Evolutionary conservation across 2,113 vertebrate species (phyloP), one percentile per base, ranked within the genome.

Genomic region (Oncorhynchus kisutch): DNA sequence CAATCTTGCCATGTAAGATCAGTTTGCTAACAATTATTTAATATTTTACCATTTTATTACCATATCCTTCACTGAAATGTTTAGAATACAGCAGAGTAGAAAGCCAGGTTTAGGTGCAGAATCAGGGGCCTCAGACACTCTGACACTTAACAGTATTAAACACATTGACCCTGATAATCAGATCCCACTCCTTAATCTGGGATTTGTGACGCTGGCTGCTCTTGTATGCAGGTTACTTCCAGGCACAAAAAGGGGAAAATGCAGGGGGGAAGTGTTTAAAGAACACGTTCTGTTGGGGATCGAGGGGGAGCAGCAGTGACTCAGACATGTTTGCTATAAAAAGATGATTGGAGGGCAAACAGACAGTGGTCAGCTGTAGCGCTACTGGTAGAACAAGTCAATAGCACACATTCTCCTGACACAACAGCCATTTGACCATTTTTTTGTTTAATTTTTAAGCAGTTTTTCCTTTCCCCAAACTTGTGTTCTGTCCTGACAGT

Each of bases 161-260:
- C 39, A 72, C 48, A 54, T 51, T 45, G 25, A 60, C 39, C 48
- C 64, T 67, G 62, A 69, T 73, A 22, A 59, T 24, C 70, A 67
- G 25, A 54, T 51, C 62, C 34, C 67, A 12, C 7, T 13, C 34
- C 48, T 54, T 76, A 77, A 81, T 77, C 67, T 67, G 60, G 80
- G 54, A 20, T 78, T 66, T 51, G 45, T 7, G 20, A 25, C 22
- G 45, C 24, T 73, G 71, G 64, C 66, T 0, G 34, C 24, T 73
- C 18, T 68, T 34, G 59, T 39, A 39, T 34, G 31, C 67, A 6
- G 31, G 31, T 68, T 20, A 34, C 48, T n/a, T 20, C 14, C 60
- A n/a, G 59, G 22, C 20, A 67, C 27, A 39, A 34, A 39, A 20
- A 8, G 29, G 16, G 29, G n/a, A 9, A 39, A n/a, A 68, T n/a